These are phyloP conservation scores for Bombus soroeensis DNA, from an alignment of 1,140 invertebrate genomes.

Conservation along the genomic window DNA sequence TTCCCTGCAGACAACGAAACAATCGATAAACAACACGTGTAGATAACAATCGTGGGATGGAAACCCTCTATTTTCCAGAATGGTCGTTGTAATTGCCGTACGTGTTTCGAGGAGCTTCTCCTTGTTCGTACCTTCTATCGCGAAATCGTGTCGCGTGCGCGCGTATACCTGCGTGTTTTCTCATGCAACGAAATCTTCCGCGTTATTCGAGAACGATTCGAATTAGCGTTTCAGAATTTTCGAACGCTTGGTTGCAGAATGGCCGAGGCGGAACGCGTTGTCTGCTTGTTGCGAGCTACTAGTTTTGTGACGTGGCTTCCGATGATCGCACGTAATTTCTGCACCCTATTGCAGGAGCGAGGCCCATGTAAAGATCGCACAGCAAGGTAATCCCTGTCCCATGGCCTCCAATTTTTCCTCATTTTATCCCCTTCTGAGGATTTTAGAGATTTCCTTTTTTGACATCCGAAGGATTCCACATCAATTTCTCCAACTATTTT, in stretches of 20 bases:
- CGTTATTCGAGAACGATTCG: background rate
- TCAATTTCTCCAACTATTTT: too few relatives aligned
- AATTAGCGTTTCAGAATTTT: slow-evolving; percentile 71
- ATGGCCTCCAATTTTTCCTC: too few relatives aligned
- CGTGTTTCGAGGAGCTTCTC: slow-evolving; percentile 71
- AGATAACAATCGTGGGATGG: slow-evolving; percentile 81
- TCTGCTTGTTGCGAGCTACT: background rate
- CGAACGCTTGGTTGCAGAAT: too few relatives aligned
- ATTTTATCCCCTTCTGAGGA: too few relatives aligned
- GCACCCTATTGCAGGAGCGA: too few relatives aligned
- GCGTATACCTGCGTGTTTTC: slow-evolving; percentile 31
- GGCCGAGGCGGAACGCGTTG: slow-evolving; percentile 23
- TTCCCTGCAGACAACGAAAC: slow-evolving; percentile 75
- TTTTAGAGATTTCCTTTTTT: too few relatives aligned
- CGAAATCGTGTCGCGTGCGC: slow-evolving; percentile 39
- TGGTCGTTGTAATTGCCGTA: slow-evolving; percentile 75
- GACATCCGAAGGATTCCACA: too few relatives aligned
- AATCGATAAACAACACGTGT: slow-evolving; percentile 82
- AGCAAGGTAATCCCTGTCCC: too few relatives aligned
- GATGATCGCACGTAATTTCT: too few relatives aligned
- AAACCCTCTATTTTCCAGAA: slow-evolving; percentile 75
- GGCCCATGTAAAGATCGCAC: too few relatives aligned
- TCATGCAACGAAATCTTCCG: slow-evolving; percentile 15
- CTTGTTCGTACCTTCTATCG: slow-evolving; percentile 49
- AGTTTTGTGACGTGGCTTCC: too few relatives aligned